A percentile compares a stretch with the other conserved stretches of the same genome.
These are phyloP conservation scores for Rhadina sibilatrix DNA, from an alignment of 2,113 vertebrate genomes.

Conservation along the genomic window DNA sequence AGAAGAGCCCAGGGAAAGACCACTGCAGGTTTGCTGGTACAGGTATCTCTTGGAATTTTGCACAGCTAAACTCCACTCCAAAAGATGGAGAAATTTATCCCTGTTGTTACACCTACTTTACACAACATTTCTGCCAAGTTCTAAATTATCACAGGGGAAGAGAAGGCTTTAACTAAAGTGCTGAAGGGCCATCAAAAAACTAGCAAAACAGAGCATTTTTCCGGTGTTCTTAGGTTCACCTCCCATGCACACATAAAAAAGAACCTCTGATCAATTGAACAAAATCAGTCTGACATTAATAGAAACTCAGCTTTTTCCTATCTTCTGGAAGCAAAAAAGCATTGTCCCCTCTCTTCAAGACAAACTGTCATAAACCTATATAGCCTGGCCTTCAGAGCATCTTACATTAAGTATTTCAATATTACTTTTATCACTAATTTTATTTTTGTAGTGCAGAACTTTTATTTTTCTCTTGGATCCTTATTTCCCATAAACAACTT, in stretches of 20 bases:
- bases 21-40: background rate
- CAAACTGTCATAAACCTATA: background rate
- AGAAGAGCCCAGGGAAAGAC: background rate
- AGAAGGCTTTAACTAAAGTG: background rate
- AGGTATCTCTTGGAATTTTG: background rate
- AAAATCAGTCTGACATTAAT: background rate
- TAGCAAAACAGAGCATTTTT: background rate
- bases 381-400: background rate
- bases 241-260: background rate
- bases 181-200: background rate
- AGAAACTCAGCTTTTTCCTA: background rate
- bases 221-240: background rate
- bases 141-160: background rate
- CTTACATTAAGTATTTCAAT: background rate
- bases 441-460: background rate
- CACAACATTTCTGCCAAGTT: background rate
- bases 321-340: background rate
- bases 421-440: background rate
- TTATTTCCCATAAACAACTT: background rate
- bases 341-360: background rate
- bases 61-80: background rate
- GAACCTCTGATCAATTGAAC: background rate
- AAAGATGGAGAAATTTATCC: background rate
- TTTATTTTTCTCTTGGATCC: background rate
- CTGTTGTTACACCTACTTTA: background rate